Evolutionary conservation across 2,888 invertebrate species (phyloP).

Genomic region (Bimastos eiseni): DNA sequence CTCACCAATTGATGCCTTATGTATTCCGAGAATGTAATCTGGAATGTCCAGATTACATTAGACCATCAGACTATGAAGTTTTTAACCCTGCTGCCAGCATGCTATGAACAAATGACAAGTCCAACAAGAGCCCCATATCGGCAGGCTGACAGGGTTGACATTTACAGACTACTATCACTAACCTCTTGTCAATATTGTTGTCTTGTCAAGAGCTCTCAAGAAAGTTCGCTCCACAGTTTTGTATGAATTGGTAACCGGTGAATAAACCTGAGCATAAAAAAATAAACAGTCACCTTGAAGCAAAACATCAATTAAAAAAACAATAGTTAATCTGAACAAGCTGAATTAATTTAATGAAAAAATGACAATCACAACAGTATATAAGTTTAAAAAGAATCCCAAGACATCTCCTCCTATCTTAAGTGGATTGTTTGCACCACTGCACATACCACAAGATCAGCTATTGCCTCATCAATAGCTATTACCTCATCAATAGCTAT

Average conservation of each 20-base stretch:
- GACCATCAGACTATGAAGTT: neutral
- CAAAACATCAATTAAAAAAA: neutral
- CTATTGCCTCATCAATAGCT: too few relatives aligned
- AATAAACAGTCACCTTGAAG: neutral
- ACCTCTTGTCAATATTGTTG: slow-evolving; percentile 29
- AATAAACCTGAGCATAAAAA: slow-evolving; percentile 30
- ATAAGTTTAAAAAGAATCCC: neutral
- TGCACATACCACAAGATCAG: neutral
- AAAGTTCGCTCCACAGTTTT: slow-evolving; percentile 30
- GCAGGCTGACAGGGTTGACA: too few relatives aligned
- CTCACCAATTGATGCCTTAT: too few relatives aligned
- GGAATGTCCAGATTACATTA: too few relatives aligned
- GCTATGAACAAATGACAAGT: too few relatives aligned
- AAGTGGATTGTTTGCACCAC: too few relatives aligned
- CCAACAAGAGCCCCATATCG: too few relatives aligned
- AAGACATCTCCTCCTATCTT: neutral
- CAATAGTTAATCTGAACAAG: too few relatives aligned
- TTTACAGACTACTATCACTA: neutral
- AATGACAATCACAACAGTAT: neutral
- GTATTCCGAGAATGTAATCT: too few relatives aligned
- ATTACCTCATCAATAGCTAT: too few relatives aligned
- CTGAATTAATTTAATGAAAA: neutral
- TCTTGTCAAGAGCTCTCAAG: slow-evolving; percentile 31
- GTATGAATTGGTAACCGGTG: slow-evolving; percentile 23
- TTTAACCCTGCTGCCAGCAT: too few relatives aligned